Base-by-base conservation (phyloP, 2,113 vertebrate species). In the Corydoras sp. region DNA sequence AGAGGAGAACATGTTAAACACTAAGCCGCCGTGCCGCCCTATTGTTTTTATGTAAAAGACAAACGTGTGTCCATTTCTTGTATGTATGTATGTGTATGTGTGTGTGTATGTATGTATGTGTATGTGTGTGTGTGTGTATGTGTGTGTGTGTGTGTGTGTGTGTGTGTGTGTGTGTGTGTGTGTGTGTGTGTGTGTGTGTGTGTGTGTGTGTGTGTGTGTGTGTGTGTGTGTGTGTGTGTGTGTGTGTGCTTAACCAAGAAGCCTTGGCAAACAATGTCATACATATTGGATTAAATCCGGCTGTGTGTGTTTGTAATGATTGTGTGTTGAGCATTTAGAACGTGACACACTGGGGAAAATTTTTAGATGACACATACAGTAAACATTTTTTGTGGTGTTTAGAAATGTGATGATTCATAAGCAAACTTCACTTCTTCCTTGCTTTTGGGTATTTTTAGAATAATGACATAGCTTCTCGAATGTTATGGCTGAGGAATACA, bases 391-490 rank as follows among this genome's bases (percentile, higher is more conserved):
- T 56, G 65, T 68, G 65, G 53, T 35, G 53, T 43, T 56, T 56
- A 5, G 13, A 55, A 55, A 55, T 12, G 32, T 9, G 13, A 11
- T 71, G 49, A 62, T 18, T 54, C 30, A 63, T n/a, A 10, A n/a
- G 51, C 31, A 35, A 14, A 54, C 48, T 48, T 69, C 12, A 55
- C 6, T 18, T 11, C 11, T 18, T 10, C 3, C 5, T 11, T 53
- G 49, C 10, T 58, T 49, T 74, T 6, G 58, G 58, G 60, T 62
- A 68, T 72, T 71, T 69, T 60, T 72, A 72, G 12, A 48, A 62
- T 7, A 50, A 65, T 65, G 62, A 66, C 58, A 43, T 15, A 35
- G 59, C 62, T 71, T 75, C 56, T 68, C 58, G 10, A 72, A 32
- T 63, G 11, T 35, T 6, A 13, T 49, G 59, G 15, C 53, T 50